Evolutionary conservation across 2,888 invertebrate genomes (phyloP).

Genomic region (Diabrotica balteata): DNA sequence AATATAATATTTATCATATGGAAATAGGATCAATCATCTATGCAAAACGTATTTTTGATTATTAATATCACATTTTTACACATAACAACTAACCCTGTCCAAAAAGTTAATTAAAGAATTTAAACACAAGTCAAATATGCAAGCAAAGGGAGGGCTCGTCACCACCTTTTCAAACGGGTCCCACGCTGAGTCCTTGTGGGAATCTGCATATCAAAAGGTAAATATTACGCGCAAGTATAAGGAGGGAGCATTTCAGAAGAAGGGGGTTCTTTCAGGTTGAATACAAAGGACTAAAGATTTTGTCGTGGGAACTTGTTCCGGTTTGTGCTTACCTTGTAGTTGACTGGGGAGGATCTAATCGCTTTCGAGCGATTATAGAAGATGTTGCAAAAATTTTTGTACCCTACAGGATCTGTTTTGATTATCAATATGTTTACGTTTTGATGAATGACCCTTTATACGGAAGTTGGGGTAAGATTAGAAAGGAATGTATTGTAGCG

Average conservation of each 20-base stretch:
- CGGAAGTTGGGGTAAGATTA: conserved; percentile 1
- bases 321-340: conserved; percentile 31
- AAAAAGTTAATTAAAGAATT: conserved; percentile 40
- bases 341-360: conserved; percentile 26
- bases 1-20: no score
- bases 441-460: conserved; percentile 16
- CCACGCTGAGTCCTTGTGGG: conserved; percentile 47
- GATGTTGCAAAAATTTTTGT: conserved; percentile 23
- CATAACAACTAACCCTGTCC: conserved; percentile 15
- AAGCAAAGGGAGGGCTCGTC: conserved; percentile 40
- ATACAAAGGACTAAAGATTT: conserved; percentile 22
- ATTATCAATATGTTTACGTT: conserved; percentile 37
- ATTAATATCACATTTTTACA: no score
- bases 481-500: background rate
- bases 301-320: conserved; percentile 35
- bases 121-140: conserved; percentile 41
- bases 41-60: no score
- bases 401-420: conserved; percentile 25
- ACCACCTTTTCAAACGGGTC: conserved; percentile 45
- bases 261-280: conserved; percentile 35
- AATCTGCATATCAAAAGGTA: conserved; percentile 45
- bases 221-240: conserved; percentile 40
- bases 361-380: conserved; percentile 20
- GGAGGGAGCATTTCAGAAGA: conserved; percentile 41
- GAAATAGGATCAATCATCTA: no score